Percentiles rank a stretch among this genome's conserved stretches.
These are phyloP conservation scores for Tetrao urogallus DNA, from an alignment of 2,113 vertebrate species.

Conservation along the genomic window DNA sequence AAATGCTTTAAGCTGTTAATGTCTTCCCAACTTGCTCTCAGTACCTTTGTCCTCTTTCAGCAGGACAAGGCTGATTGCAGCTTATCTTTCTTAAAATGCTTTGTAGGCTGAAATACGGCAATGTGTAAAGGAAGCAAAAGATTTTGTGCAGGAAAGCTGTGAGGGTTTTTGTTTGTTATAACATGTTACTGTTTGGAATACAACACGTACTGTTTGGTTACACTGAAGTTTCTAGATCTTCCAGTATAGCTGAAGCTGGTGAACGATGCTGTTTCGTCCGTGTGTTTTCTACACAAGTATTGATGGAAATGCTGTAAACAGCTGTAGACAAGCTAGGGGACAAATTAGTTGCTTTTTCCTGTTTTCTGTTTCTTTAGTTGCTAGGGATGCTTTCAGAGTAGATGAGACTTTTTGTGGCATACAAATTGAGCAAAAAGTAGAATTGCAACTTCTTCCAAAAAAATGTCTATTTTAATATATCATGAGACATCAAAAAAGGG, in stretches of 20 bases:
- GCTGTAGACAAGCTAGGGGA: not conserved
- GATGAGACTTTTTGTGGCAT: not conserved
- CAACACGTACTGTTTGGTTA: not conserved
- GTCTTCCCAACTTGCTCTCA: not conserved
- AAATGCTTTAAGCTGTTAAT: not conserved
- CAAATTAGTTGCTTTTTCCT: not conserved
- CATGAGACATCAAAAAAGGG: not conserved
- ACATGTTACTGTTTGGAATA: not conserved
- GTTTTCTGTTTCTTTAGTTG: not conserved
- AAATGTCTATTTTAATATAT: not conserved
- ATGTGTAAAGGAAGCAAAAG: not conserved
- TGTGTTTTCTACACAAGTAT: not conserved
- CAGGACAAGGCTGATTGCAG: not conserved
- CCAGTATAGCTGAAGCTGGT: not conserved
- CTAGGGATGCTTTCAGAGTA: not conserved
- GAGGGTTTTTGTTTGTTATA: not conserved
- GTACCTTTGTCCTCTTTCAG: not conserved
- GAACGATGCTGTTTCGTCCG: not conserved
- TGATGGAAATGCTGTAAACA: not conserved
- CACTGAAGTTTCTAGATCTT: not conserved
- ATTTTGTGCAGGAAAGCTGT: not conserved
- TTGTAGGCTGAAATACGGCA: not conserved
- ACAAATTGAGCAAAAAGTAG: not conserved
- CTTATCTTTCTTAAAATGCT: not conserved
- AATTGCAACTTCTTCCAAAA: not conserved